Conservation (phyloP, 1,140 invertebrate genomes). For the Colletes latitarsis region DNA sequence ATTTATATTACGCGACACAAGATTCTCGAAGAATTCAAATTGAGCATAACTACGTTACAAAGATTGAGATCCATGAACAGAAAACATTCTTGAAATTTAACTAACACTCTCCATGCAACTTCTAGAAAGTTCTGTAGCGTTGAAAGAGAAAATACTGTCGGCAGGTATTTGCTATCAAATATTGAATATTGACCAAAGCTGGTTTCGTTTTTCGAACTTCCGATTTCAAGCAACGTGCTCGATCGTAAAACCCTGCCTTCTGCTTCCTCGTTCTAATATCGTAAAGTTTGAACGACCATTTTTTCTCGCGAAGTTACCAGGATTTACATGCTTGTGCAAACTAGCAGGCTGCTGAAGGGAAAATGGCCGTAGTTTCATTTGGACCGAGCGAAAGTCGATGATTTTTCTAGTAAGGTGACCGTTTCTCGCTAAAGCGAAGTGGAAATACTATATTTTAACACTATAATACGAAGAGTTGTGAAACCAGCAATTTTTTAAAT, state of each 20-base stretch:
- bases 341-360: neutral
- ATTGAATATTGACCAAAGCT: neutral
- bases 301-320: neutral
- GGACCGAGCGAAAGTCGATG: constrained; percentile 10
- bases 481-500: no score
- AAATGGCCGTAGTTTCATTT: neutral
- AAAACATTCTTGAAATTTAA: no score
- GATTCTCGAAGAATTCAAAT: neutral
- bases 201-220: constrained; percentile 27
- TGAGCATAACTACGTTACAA: neutral
- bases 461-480: no score
- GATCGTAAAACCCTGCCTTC: constrained; percentile 5
- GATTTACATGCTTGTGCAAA: constrained; percentile 26
- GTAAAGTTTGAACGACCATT: no score
- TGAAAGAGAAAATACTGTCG: constrained; percentile 26
- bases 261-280: neutral
- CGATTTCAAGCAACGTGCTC: neutral
- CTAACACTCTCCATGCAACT: neutral
- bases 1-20: no score
- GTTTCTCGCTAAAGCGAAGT: neutral
- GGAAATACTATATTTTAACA: no score
- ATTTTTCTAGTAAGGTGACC: neutral
- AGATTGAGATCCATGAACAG: no score
- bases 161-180: constrained; percentile 8
- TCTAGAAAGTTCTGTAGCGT: neutral